A percentile compares a stretch with the other conserved stretches of the same genome.
These are phyloP conservation scores for Dicranocentrus wangi DNA, from an alignment of 2,888 invertebrate genomes.

Conservation along the genomic window DNA sequence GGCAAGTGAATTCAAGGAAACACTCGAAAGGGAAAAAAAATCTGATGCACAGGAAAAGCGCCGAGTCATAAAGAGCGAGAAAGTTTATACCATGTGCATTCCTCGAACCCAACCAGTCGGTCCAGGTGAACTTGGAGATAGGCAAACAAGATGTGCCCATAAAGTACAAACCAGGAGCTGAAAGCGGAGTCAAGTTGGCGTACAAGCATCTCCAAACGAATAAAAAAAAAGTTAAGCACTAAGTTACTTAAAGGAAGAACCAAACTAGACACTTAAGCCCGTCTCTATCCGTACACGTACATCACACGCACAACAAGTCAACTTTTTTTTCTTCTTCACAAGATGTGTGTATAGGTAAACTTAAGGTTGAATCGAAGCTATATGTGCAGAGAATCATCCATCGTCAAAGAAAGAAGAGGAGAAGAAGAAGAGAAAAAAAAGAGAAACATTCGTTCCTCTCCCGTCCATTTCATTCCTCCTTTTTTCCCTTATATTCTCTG, in stretches of 20 bases:
- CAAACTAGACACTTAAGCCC: no score
- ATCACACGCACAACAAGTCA: no score
- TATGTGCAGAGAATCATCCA: conserved; percentile 7
- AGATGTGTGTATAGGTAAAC: no score
- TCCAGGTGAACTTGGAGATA: conserved; percentile 4
- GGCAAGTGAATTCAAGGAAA: background rate
- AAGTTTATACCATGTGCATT: background rate
- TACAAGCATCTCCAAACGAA: background rate
- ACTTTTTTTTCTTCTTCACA: no score
- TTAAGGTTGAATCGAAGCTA: background rate
- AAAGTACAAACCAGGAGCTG: conserved; percentile 13
- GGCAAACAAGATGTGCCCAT: conserved; percentile 10
- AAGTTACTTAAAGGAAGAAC: no score
- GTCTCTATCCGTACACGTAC: no score
- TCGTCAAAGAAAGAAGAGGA: conserved; percentile 3
- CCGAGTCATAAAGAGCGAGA: background rate
- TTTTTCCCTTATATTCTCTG: background rate
- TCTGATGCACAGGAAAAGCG: background rate
- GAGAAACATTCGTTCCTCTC: conserved; percentile 5
- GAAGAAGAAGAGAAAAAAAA: no score
- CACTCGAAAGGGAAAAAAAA: background rate
- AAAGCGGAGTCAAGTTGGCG: conserved; percentile 21
- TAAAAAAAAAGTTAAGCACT: no score
- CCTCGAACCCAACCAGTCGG: background rate
- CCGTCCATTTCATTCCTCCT: conserved; percentile 18